Evolutionary conservation across 2,113 vertebrate species (phyloP).

Genomic region (Engraulis encrasicolus): DNA sequence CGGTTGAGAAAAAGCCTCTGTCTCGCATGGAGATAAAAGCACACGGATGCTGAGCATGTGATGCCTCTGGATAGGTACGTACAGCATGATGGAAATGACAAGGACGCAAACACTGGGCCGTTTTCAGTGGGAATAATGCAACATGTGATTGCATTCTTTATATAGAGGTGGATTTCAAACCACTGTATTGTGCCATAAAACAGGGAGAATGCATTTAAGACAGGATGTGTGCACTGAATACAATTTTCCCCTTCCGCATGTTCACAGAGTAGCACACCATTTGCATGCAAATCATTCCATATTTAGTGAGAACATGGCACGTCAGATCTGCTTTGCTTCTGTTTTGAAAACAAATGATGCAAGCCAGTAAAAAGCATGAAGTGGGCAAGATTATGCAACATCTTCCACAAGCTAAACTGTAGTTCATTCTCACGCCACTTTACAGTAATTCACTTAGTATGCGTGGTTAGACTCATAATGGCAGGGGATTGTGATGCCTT

Average conservation of each 20-base stretch:
- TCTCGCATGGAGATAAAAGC: too few relatives aligned
- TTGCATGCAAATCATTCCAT: neutral
- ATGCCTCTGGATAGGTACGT: neutral
- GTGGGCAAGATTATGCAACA: too few relatives aligned
- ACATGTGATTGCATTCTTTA: neutral
- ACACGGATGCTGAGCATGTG: neutral
- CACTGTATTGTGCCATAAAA: too few relatives aligned
- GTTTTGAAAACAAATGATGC: neutral
- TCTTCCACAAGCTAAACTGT: too few relatives aligned
- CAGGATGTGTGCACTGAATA: neutral
- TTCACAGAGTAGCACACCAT: neutral
- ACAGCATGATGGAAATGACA: neutral
- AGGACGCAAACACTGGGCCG: neutral
- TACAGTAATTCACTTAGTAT: too few relatives aligned
- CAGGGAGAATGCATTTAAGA: too few relatives aligned
- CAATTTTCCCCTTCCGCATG: neutral
- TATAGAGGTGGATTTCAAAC: neutral
- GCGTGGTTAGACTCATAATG: too few relatives aligned
- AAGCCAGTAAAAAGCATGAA: neutral
- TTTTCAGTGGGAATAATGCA: neutral
- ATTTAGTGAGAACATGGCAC: neutral
- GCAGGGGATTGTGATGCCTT: too few relatives aligned
- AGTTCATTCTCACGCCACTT: too few relatives aligned
- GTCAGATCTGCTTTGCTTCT: too few relatives aligned
- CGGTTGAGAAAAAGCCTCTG: neutral